A percentile compares a stretch with the other conserved stretches of the same genome.
These are phyloP conservation scores for Hippolais icterina DNA, from an alignment of 2,113 vertebrate genomes.

Conservation along the genomic window DNA sequence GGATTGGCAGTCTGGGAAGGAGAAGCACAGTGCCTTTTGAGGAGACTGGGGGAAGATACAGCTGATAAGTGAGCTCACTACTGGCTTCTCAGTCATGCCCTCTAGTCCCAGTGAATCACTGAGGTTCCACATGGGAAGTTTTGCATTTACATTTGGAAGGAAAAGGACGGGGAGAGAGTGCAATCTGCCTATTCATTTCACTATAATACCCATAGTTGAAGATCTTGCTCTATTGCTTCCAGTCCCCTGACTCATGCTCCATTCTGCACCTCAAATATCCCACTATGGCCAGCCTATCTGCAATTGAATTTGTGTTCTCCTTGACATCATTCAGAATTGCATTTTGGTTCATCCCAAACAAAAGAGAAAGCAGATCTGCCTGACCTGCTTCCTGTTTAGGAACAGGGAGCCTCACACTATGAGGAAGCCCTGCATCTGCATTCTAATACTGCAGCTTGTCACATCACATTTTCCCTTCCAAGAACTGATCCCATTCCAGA, in stretches of 20 bases:
- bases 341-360: neutral
- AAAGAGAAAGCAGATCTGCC: neutral
- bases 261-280: rapidly evolving
- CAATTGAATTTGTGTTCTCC: neutral
- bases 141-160: neutral
- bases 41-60: neutral
- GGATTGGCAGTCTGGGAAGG: neutral
- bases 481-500: neutral
- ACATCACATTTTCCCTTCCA: neutral
- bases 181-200: neutral
- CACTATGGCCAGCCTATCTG: neutral
- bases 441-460: neutral
- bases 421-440: neutral
- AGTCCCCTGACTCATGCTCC: neutral
- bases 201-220: neutral
- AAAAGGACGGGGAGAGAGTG: neutral
- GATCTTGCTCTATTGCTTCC: neutral
- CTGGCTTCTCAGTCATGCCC: neutral
- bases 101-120: neutral
- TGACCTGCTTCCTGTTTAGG: neutral
- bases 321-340: neutral
- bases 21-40: neutral
- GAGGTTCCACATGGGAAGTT: neutral
- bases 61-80: rapidly evolving
- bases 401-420: neutral